Conservation (phyloP, 1,140 invertebrate genomes). For the Brachionus plicatilis region DNA sequence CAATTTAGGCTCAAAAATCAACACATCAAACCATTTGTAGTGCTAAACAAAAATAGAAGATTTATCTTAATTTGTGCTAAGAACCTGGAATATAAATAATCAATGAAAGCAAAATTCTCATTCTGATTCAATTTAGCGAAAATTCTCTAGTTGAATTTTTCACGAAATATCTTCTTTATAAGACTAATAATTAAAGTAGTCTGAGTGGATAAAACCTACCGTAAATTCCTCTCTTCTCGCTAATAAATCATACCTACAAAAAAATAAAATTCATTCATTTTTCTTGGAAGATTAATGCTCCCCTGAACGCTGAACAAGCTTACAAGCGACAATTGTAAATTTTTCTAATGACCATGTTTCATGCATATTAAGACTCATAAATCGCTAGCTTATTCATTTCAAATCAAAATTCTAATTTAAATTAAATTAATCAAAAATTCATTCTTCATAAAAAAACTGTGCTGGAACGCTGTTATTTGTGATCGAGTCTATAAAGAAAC, state of each 20-base stretch:
- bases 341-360: not conserved
- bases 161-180: not conserved
- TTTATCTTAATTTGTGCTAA: not conserved
- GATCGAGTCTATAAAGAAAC: not conserved
- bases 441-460: not conserved
- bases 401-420: not conserved
- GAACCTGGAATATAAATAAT: not conserved
- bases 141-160: not conserved
- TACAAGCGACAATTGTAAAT: not conserved
- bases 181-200: not conserved
- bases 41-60: not conserved
- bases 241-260: not conserved
- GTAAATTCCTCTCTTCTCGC: not conserved
- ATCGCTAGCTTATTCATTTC: not conserved
- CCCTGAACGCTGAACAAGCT: not conserved
- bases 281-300: not conserved
- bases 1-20: not conserved
- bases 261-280: not conserved
- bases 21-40: not conserved
- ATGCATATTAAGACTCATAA: not conserved
- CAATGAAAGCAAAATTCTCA: not conserved
- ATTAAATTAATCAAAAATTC: slow-evolving; percentile 3
- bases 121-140: not conserved
- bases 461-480: not conserved
- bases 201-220: not conserved